A percentile compares a stretch with the other conserved stretches of the same genome.
Evolutionary conservation across 2,113 vertebrate genomes (phyloP).

Genomic region (Phalacrocorax aristotelis): DNA sequence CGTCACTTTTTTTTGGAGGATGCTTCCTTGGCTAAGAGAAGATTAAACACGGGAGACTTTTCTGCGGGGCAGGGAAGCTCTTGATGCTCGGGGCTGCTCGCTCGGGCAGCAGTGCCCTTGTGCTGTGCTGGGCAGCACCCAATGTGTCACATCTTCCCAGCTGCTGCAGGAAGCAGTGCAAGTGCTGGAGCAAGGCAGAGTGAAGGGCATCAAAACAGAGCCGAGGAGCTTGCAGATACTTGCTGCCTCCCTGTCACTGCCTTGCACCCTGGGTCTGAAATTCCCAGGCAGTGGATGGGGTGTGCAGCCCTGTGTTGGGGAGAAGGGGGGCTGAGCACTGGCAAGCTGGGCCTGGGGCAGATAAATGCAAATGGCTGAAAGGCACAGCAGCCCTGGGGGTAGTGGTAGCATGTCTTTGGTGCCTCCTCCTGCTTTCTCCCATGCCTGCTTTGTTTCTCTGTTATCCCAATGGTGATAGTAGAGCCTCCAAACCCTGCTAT

Average conservation of each 20-base stretch:
- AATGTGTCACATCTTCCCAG: neutral
- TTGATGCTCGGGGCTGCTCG: neutral
- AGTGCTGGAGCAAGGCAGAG: neutral
- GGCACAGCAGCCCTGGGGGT: neutral
- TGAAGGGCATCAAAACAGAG: neutral
- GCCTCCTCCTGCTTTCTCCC: neutral
- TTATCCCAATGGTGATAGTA: neutral
- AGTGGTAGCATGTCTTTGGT: neutral
- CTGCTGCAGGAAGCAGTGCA: accelerated
- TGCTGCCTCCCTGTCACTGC: neutral
- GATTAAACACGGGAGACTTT: neutral
- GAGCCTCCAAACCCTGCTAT: neutral
- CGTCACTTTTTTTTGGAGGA: neutral
- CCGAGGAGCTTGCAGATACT: neutral
- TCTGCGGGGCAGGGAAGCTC: neutral
- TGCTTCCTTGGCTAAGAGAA: neutral
- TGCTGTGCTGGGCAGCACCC: neutral
- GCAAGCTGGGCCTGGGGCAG: neutral
- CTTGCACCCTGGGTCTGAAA: neutral
- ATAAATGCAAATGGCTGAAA: neutral
- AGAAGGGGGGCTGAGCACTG: neutral
- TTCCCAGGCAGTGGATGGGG: accelerated
- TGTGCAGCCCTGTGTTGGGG: neutral
- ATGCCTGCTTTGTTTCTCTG: neutral
- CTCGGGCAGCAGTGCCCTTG: neutral